These are phyloP conservation scores for Probosciger aterrimus DNA, from an alignment of 2,113 vertebrate genomes.

Conservation along the genomic window DNA sequence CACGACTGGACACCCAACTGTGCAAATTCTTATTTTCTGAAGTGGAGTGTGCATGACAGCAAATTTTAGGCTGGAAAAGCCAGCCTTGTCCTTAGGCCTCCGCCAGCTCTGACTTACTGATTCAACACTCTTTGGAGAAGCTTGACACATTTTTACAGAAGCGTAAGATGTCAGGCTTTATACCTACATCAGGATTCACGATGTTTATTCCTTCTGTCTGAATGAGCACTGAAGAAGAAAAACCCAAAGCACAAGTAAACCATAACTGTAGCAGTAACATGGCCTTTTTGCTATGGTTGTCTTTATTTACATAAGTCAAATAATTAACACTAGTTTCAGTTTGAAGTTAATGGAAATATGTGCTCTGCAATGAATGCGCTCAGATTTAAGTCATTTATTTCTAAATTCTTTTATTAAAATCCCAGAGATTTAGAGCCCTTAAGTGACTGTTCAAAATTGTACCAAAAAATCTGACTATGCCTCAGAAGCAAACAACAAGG, in stretches of 20 bases:
- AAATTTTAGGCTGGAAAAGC: background rate
- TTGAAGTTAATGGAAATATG: background rate
- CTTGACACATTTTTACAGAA: background rate
- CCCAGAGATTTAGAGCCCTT: background rate
- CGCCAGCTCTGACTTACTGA: background rate
- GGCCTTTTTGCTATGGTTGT: background rate
- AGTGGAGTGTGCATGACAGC: background rate
- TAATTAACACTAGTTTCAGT: background rate
- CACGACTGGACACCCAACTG: constrained; percentile 6
- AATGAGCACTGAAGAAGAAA: background rate
- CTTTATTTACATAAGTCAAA: background rate
- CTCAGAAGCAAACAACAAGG: background rate
- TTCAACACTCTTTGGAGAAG: background rate
- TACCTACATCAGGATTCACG: background rate
- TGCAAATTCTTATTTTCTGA: background rate
- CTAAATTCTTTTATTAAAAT: background rate
- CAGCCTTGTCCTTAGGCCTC: background rate
- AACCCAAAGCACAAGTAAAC: background rate
- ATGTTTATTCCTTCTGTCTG: constrained; percentile 3
- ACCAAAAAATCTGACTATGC: background rate
- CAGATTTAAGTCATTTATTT: background rate
- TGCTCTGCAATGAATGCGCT: background rate
- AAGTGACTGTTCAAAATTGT: background rate
- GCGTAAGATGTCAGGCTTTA: background rate
- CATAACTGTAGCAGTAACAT: background rate